phyloP scores from a whole-genome alignment of 2,888 invertebrate genomes.

The Leistus spinibarbis region DNA sequence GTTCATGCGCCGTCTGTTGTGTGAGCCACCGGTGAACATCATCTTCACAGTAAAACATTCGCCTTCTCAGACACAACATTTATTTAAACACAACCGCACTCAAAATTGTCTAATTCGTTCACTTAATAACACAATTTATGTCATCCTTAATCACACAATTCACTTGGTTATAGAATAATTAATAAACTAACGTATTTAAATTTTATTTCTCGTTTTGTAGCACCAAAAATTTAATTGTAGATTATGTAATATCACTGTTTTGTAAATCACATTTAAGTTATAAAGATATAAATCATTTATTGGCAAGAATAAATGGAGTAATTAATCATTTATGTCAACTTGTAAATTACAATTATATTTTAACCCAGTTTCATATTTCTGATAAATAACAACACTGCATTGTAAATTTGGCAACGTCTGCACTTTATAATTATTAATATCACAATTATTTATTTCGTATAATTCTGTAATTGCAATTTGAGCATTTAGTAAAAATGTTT shows the following conservation, averaged over 20 bases:
- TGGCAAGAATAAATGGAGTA: neutral
- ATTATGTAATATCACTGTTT: no score
- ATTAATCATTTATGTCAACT: neutral
- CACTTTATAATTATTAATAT: neutral
- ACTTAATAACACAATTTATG: neutral
- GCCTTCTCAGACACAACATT: constrained; percentile 25
- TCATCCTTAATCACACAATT: neutral
- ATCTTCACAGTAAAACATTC: constrained; percentile 55
- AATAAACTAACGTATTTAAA: no score
- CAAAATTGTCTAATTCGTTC: neutral
- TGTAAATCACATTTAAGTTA: no score
- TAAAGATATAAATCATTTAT: no score
- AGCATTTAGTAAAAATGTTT: neutral
- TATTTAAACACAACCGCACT: neutral
- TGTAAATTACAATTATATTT: neutral
- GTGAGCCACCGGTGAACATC: constrained; percentile 74
- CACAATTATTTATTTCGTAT: neutral
- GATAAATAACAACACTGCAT: neutral
- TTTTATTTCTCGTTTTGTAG: no score
- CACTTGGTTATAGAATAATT: no score
- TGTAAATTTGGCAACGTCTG: neutral
- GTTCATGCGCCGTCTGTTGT: constrained; percentile 62
- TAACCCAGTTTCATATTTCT: neutral
- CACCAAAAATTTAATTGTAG: no score
- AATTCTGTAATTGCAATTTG: neutral